Evolutionary conservation across 2,888 invertebrate species (phyloP).

Genomic region (Morpho helenor): DNA sequence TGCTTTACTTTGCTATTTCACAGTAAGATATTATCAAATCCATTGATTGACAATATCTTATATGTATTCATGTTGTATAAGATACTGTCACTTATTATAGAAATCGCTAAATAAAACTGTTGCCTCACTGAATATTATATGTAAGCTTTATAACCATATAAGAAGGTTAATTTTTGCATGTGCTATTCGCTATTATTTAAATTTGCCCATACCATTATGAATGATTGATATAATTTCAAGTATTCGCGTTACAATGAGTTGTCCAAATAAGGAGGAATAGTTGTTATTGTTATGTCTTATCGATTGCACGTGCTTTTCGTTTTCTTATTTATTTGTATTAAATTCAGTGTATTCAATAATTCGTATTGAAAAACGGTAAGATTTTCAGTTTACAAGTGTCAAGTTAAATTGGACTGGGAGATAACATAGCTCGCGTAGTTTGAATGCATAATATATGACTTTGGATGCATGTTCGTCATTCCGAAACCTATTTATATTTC

Average conservation of each 20-base stretch:
- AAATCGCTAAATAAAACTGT: conserved; percentile 2
- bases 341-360: neutral
- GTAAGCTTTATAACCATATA: conserved; percentile 3
- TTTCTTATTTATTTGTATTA: neutral
- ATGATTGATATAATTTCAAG: conserved; percentile 23
- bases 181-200: neutral
- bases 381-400: no score
- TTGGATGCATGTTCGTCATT: no score
- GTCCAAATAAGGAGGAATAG: conserved; percentile 22
- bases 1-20: no score
- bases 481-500: no score
- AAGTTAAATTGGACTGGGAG: no score
- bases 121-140: neutral
- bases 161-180: neutral
- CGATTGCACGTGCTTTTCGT: conserved; percentile 1
- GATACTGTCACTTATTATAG: neutral
- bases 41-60: no score
- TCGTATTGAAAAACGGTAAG: no score
- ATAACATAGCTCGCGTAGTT: no score
- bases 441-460: no score
- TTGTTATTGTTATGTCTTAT: conserved; percentile 7
- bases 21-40: no score
- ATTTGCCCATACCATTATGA: conserved; percentile 18
- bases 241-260: conserved; percentile 19
- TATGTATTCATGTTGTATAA: no score